phyloP scores from a whole-genome alignment of 2,797 vertebrate species.

The Balearica regulorum region DNA sequence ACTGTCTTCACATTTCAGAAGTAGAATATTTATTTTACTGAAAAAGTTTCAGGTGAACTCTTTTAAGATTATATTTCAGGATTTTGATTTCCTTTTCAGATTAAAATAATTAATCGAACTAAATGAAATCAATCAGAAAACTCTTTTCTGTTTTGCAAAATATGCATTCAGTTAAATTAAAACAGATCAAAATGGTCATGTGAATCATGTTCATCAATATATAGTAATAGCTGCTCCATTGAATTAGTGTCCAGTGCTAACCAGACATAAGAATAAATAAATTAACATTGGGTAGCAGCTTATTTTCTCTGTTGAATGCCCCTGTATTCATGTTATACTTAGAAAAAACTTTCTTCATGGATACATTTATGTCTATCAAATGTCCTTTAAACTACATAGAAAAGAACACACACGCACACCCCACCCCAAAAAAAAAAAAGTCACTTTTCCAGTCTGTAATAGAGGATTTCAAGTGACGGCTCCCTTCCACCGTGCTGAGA shows the following conservation, averaged over 20 bases:
- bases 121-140: not conserved
- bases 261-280: not conserved
- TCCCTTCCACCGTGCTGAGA: not conserved
- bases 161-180: not conserved
- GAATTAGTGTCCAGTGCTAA: not conserved
- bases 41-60: not conserved
- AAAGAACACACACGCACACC: no score
- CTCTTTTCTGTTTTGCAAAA: not conserved
- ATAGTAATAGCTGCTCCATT: not conserved
- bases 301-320: not conserved
- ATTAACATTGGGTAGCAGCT: not conserved
- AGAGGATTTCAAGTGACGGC: not conserved
- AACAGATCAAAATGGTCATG: not conserved
- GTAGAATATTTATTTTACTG: not conserved
- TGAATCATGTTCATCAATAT: not conserved
- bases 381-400: not conserved
- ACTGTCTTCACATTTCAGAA: not conserved
- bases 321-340: not conserved
- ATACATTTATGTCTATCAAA: not conserved
- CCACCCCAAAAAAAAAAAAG: no score
- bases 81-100: not conserved
- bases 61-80: not conserved
- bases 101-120: not conserved
- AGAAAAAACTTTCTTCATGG: not conserved
- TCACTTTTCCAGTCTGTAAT: not conserved